Evolutionary conservation across 1,140 invertebrate species (phyloP), one percentile per base, ranked within the genome.

Genomic region (Hyles euphorbiae): DNA sequence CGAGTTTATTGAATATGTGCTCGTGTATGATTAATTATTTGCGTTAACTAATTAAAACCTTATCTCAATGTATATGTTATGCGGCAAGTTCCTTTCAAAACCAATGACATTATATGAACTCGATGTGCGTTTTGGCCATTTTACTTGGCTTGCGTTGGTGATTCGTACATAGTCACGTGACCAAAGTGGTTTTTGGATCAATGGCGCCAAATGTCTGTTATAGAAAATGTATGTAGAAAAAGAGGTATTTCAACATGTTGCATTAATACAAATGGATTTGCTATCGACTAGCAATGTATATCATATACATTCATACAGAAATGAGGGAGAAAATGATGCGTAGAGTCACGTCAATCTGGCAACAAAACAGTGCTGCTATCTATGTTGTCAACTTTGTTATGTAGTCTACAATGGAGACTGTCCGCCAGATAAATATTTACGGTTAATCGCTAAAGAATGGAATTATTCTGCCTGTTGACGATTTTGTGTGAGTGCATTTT

Each of bases 131-230:
- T 88, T 87, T 88, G 83, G 86, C 84, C 85, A 86, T 88, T 85
- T 87, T 87, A 85, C 76, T 81, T 85, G 81, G 82, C 83, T 85
- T 87, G 85, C 84, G 83, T 88, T 87, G 82, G 85, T 87, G 83
- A 87, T 83, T 89, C 84, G 83, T 89, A 89, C 74, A 68, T 88
- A 88, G 88, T 89, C 88, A 89, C 88, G 88, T 89, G 88, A 89
- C 81, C 79, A 69, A 75, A 81, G 78, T 82, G 81, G 72, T 77
- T 88, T 87, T 88, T 81, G 78, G 83, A 89, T 88, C 88, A 89
- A 89, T 89, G 88, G 88, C 88, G 88, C 88, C 85, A 89, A 89
- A 89, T 83, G 78, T 76, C 73, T 88, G 63, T 82, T 78, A 75
- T 65, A 79, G 83, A 86, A 85, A 88, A 86, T 85, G 87, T 87